Base-by-base conservation (phyloP, 2,888 invertebrate genomes). In the Himalopsyche anomala region DNA sequence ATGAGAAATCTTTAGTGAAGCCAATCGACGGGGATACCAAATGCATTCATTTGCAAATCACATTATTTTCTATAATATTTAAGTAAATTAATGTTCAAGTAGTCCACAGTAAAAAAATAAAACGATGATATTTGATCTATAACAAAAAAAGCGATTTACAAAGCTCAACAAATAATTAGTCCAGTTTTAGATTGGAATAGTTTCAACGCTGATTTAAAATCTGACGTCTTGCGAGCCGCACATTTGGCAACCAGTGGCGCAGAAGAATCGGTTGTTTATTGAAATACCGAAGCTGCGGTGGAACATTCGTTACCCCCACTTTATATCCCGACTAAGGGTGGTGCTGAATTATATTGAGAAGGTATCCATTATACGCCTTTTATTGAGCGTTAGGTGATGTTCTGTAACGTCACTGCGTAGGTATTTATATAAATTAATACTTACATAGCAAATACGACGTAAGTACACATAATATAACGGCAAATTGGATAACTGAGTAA, bases 261-360 rank as follows among this genome's bases (percentile, higher is more conserved):
- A 62, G 62, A 62, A 62, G 62, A 62, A 62, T 62, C 62, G 62
- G 62, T 62, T 62, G 62, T 62, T 62, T 62, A 62, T 62, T 62
- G 62, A 62, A 62, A 62, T 62, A 62, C 62, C 62, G 62, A 62
- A 62, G 62, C 62, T 62, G 62, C 28, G 62, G 62, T 28, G 28
- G 62, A 62, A 62, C 62, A 62, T 62, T 62, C 62, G 62, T 62
- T 62, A 62, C 62, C 62, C 19, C 62, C 62, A n/a, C 62, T 62
- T 62, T 62, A 62, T 62, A 62, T 62, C 62, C 62, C 62, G 4
- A 11, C 62, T 62, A 62, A 62, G 62, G 62, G 62, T 62, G 62
- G 62, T 28, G 62, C 62, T 62, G 62, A 62, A 62, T 62, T 62
- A 62, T 62, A 62, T 62, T 62, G 62, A 62, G 62, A 62, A 62